Base-by-base conservation (phyloP, 2,113 vertebrate species). In the Siniperca chuatsi region DNA sequence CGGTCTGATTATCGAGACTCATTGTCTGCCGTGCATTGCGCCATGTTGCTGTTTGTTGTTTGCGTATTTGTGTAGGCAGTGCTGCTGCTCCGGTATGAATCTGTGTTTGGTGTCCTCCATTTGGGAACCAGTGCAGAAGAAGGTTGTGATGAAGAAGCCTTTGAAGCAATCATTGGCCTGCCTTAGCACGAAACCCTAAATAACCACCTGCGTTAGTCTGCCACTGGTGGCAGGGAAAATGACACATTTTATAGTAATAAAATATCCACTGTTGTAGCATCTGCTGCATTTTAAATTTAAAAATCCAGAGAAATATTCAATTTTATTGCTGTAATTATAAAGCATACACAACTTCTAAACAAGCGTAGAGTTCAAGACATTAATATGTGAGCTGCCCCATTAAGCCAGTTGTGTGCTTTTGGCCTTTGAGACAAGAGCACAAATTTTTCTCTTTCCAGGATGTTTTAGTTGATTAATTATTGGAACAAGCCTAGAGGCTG, bases 1-100 rank as follows among this genome's bases (percentile, higher is more conserved):
- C 82, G 9, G 86, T 82, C 82, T 92, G 91, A 92, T 94, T 90
- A 90, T 91, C 48, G 67, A 91, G 89, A 86, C 78, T 89, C 90
- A 83, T 83, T n/a, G 46, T 71, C 58, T 66, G 60, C 72, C 40
- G 29, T 21, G 85, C 79, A 10, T 81, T 8, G 81, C 11, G 13
- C 55, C 65, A 2, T 67, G 65, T 71, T 82, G 71, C 67, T 83
- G 79, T 75, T 87, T 84, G 88, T 76, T 75, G 85, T 82, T 89
- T 82, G 80, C 73, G 68, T 84, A 50, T 76, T 83, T 72, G 72
- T 77, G 60, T 0, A 37, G 52, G 15, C 18, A 2, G 16, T 40
- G 58, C 78, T 8, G 37, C 0, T 15, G 48, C 72, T 11, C 8
- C 2, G 21, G 35, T 9, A 6, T 25, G 25, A 60, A 20, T 73